A percentile compares a stretch with the other conserved stretches of the same genome.
Evolutionary conservation across 2,797 vertebrate species (phyloP).

Genomic region (Lithobates sylvaticus): DNA sequence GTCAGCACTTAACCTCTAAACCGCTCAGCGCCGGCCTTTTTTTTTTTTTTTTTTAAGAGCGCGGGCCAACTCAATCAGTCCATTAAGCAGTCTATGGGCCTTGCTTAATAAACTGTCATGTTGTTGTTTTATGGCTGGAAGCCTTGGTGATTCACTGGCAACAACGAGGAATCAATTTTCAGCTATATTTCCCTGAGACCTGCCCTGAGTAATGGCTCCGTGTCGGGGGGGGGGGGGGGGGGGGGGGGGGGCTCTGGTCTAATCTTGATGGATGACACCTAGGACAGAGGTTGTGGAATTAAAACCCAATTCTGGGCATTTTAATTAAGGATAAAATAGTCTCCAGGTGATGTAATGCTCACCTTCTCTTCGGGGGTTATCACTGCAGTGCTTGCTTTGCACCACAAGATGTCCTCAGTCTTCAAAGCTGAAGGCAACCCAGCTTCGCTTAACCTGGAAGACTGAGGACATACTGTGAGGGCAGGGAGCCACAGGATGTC

Average conservation of each 20-base stretch:
- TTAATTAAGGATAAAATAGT: too few relatives aligned
- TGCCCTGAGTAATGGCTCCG: neutral
- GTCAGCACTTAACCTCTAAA: constrained; percentile 50
- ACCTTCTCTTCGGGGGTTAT: too few relatives aligned
- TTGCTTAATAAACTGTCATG: constrained; percentile 47
- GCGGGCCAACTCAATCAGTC: constrained; percentile 14
- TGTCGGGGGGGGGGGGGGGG: too few relatives aligned
- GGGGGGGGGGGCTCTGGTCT: too few relatives aligned
- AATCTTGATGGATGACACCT: neutral
- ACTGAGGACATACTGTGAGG: too few relatives aligned
- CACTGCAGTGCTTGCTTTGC: too few relatives aligned
- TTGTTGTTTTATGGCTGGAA: constrained; percentile 15
- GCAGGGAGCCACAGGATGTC: too few relatives aligned
- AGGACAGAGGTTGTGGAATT: neutral
- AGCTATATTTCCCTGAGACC: neutral
- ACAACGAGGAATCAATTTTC: neutral
- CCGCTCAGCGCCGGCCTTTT: constrained; percentile 23
- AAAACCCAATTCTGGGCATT: too few relatives aligned
- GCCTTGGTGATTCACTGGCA: constrained; percentile 1
- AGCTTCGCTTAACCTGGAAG: too few relatives aligned
- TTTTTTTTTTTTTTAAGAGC: neutral
- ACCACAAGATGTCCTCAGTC: too few relatives aligned
- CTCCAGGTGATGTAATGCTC: too few relatives aligned
- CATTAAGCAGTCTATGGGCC: constrained; percentile 48
- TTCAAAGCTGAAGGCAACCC: too few relatives aligned